A percentile compares a stretch with the other conserved stretches of the same genome.
Evolutionary conservation across 2,888 invertebrate species (phyloP).

Genomic region (Neria commutata): DNA sequence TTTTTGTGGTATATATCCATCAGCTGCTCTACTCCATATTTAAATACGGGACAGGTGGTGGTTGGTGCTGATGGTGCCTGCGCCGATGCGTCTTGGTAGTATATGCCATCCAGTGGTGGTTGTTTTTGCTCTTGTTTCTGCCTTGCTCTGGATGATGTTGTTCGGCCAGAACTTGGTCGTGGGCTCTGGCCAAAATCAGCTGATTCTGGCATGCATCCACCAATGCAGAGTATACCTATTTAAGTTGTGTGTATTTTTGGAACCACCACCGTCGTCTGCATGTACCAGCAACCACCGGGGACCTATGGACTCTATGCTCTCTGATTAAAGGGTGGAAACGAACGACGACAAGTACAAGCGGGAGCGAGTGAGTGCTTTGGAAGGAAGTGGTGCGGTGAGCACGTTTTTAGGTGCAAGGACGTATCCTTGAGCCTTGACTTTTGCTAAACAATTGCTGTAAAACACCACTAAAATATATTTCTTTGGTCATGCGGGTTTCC

Average conservation of each 20-base stretch:
- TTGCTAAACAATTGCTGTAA: neutral
- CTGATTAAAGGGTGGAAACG: constrained; percentile 13
- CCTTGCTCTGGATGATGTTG: neutral
- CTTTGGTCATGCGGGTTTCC: constrained; percentile 32
- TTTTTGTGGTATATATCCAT: neutral
- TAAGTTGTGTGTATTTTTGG: constrained; percentile 38
- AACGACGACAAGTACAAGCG: neutral
- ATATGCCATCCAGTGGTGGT: neutral
- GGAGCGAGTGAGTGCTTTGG: too few species aligned
- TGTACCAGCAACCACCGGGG: constrained; percentile 33
- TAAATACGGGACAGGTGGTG: constrained; percentile 4
- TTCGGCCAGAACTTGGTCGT: neutral
- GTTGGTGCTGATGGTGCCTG: neutral
- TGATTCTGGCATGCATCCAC: neutral
- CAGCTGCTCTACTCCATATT: constrained; percentile 5
- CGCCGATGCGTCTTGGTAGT: neutral
- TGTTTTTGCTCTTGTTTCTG: neutral
- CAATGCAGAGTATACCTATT: too few species aligned
- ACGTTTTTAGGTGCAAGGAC: constrained; percentile 47
- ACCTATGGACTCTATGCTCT: constrained; percentile 50
- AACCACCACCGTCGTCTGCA: constrained; percentile 38
- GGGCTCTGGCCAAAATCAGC: neutral
- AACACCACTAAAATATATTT: neutral
- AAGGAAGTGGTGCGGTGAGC: too few species aligned
- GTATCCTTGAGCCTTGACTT: constrained; percentile 27